phyloP scores from a whole-genome alignment of 2,113 vertebrate species.

The Tetrax tetrax region DNA sequence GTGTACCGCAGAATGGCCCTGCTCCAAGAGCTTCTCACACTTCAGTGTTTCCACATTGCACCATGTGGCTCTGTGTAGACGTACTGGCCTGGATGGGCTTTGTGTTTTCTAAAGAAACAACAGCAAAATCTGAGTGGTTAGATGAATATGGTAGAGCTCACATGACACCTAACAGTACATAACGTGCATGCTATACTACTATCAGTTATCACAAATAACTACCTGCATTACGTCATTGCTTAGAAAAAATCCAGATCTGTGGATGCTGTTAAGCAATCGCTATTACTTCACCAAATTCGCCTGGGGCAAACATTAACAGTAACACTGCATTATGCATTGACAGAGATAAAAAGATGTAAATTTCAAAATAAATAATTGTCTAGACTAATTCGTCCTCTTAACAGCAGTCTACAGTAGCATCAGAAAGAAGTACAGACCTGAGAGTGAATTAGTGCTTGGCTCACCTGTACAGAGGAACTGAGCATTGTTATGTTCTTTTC shows the following conservation, averaged over 20 bases:
- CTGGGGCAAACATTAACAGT: not conserved
- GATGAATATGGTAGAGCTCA: not conserved
- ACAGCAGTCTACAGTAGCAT: not conserved
- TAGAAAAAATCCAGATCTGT: not conserved
- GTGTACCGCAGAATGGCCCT: not conserved
- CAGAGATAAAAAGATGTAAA: not conserved
- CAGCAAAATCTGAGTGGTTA: not conserved
- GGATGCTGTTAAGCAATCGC: not conserved
- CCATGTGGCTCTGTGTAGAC: not conserved
- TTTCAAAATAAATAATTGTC: not conserved
- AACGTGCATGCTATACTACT: not conserved
- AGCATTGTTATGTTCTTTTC: not conserved
- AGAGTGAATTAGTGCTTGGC: not conserved
- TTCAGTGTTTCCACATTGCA: not conserved
- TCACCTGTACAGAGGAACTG: not conserved
- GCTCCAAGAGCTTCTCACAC: not conserved
- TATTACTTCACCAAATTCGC: not conserved
- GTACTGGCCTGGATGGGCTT: not conserved
- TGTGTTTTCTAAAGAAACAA: not conserved
- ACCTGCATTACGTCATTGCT: not conserved
- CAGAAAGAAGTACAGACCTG: not conserved
- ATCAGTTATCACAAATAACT: not conserved
- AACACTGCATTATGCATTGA: not conserved
- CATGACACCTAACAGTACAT: not conserved
- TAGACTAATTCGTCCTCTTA: not conserved